phyloP scores from a whole-genome alignment of 23 tunicate species.

The Ascidia mentula region DNA sequence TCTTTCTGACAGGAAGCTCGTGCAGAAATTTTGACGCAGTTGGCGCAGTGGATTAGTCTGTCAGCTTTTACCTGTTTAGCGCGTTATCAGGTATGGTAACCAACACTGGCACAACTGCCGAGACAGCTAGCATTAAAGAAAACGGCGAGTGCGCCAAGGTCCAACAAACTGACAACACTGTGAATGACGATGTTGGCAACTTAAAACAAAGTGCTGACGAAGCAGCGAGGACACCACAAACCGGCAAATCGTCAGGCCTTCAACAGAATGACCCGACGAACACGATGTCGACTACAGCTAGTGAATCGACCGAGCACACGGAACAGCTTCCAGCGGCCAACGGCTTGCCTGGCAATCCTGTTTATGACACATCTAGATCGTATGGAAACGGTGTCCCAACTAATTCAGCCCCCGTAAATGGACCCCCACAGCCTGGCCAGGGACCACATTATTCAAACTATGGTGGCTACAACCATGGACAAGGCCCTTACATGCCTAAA shows the following conservation, averaged over 20 bases:
- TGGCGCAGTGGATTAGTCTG: conserved; percentile 7
- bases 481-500: neutral
- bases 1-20: neutral
- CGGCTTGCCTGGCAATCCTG: conserved; percentile 28
- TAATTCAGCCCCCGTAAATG: conserved; percentile 18
- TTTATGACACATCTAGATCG: neutral
- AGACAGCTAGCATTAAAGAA: conserved; percentile 35
- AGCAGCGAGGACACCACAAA: conserved; percentile 12
- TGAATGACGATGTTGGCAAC: conserved; percentile 30
- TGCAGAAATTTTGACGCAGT: neutral
- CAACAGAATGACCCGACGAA: conserved; percentile 33
- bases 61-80: neutral
- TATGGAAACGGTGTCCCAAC: conserved; percentile 45
- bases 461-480: conserved; percentile 20
- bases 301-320: conserved; percentile 5
- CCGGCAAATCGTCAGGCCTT: neutral
- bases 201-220: conserved; percentile 37
- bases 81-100: conserved; percentile 62
- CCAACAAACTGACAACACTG: conserved; percentile 2
- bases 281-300: conserved; percentile 1
- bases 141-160: conserved; percentile 58
- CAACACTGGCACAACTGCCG: conserved; percentile 49
- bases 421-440: conserved; percentile 33
- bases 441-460: conserved; percentile 22
- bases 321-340: conserved; percentile 30